Evolutionary conservation across 2,113 vertebrate species (phyloP), one percentile per base, ranked within the genome.

Genomic region (Opisthocomus hoazin): DNA sequence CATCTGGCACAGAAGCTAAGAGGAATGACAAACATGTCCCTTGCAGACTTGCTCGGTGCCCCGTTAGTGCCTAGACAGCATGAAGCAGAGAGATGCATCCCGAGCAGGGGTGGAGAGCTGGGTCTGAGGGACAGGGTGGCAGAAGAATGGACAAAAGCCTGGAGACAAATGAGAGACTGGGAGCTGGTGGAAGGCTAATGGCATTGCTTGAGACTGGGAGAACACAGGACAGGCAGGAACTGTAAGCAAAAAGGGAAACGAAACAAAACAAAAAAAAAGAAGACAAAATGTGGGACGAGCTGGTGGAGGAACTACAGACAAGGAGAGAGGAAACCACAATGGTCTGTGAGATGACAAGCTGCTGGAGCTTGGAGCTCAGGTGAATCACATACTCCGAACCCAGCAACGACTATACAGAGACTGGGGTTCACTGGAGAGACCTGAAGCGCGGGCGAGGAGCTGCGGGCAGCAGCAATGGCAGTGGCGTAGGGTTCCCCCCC

Each of bases 401-500:
- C 10, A 29, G 14, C 77, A 54, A 43, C 12, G 74, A 29, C n/a
- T 15, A 5, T 3, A 32, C 46, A 61, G 46, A n/a, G 53, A 54
- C 73, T 45, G 36, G n/a, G 36, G 37, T 56, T 78, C 50, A 6
- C 29, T 46, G 30, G 60, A 57, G 60, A 5, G 17, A 81, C 45
- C 39, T 13, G 45, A 36, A 82, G 45, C 12, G 11, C 0, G 3
- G 6, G 5, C 8, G 41, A 37, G 75, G 46, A 45, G 5, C 64
- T 61, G 45, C 3, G 5, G 43, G 58, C 36, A n/a, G 53, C 83
- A 84, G 41, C 0, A 0, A 5, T 21, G 6, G 9, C 43, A 37
- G 51, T 0, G 8, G 32, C 0, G 0, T 21, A 14, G 50, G 12
- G 10, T 70, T 8, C 17, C n/a, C 21, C 4, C 2, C 0, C 6